Evolutionary conservation across 2,797 vertebrate species (phyloP), one percentile per base, ranked within the genome.

Genomic region (Rhinoraja longicauda): DNA sequence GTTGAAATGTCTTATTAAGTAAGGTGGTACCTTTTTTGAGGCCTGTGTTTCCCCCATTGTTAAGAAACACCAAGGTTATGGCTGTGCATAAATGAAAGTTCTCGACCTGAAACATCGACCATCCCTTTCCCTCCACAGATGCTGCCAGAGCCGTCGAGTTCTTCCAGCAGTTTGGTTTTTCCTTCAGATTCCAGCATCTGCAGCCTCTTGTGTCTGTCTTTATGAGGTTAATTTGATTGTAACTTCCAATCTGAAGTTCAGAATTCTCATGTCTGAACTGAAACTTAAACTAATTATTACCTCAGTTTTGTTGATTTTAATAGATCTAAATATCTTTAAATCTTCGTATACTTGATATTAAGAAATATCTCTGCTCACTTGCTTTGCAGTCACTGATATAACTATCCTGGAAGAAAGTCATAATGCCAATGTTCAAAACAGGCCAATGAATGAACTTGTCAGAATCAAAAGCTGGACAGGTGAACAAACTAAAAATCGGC

Each of bases 331-430:
- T 70, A 26, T 72, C 67, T 72, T 45, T 7, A 70, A 72, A 21
- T 45, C 24, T 17, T 12, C 7, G 36, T 17, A 72, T 24, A 91
- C 39, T 45, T 24, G 79, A 9, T 21, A 8, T 91, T 4, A 70
- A 90, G 88, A 36, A 72, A 90, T 70, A 90, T 17, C 67, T 12
- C 21, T 45, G 0, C 70, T 62, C 93, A 94, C 88, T 91, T 91
- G 21, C n/a, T 81, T 0, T 62, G n/a, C 94, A 97, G 97, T 95
- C 94, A 94, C 94, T 62, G 96, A 97, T 93, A 93, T 96, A 93
- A 76, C 0, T 0, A 0, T 78, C 26, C 95, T 97, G 0, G 94
- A 96, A 93, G 72, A 94, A 72, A 94, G 94, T 78, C 94, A 96
- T 94, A 93, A 3, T 78, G 93, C 91, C 79, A 94, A 96, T 10